A percentile compares a stretch with the other conserved stretches of the same genome.
phyloP scores from a whole-genome alignment of 1,140 invertebrate species.

The Antheraea mylitta region DNA sequence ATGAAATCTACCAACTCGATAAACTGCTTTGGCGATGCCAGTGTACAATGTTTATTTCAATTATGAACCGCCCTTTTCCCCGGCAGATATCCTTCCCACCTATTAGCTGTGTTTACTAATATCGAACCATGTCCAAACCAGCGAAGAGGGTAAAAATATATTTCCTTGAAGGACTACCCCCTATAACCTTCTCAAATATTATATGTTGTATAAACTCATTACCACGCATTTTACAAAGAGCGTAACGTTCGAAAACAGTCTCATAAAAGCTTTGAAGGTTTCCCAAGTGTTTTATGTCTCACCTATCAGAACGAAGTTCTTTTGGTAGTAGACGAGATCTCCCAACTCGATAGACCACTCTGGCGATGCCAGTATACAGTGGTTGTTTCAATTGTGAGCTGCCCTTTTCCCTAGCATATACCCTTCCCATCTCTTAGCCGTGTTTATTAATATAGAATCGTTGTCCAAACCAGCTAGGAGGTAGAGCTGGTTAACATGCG shows the following conservation, averaged over 20 bases:
- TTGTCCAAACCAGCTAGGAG: slow-evolving; percentile 93
- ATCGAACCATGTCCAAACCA: slow-evolving; percentile 92
- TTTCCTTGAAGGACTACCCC: too few relatives aligned
- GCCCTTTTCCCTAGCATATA: slow-evolving; percentile 98
- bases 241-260: too few relatives aligned
- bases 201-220: too few relatives aligned
- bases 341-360: not conserved
- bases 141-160: slow-evolving; percentile 87
- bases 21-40: too few relatives aligned
- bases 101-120: slow-evolving; percentile 90
- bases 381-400: slow-evolving; percentile 89
- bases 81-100: slow-evolving; percentile 98
- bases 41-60: too few relatives aligned
- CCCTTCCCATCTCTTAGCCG: slow-evolving; percentile 95
- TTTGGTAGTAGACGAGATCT: not conserved
- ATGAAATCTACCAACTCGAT: too few relatives aligned
- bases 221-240: too few relatives aligned
- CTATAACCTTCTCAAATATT: too few relatives aligned
- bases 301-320: too few relatives aligned
- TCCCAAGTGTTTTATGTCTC: too few relatives aligned
- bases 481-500: slow-evolving; percentile 97
- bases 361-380: not conserved
- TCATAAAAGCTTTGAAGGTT: too few relatives aligned
- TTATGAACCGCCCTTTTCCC: too few relatives aligned
- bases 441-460: slow-evolving; percentile 89